Conservation (phyloP, 2,888 invertebrate species). For the Trimorus sp. region DNA sequence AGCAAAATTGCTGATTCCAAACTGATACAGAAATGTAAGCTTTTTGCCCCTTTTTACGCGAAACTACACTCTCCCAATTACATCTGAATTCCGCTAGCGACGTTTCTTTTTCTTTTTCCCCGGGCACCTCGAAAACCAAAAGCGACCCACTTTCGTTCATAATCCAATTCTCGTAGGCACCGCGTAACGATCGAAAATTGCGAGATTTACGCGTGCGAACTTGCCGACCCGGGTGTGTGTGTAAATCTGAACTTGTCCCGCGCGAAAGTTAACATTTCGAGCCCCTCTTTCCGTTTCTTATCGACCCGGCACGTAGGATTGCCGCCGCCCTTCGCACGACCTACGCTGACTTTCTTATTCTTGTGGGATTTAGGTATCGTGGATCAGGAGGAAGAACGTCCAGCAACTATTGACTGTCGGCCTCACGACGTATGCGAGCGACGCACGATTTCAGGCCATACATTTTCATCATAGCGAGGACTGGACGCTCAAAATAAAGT, state of each 20-base stretch:
- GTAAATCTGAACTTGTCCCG: neutral
- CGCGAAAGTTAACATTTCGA: slow-evolving; percentile 29
- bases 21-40: too few relatives aligned
- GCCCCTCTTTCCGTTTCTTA: slow-evolving; percentile 32
- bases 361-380: slow-evolving; percentile 86
- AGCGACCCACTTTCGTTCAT: too few relatives aligned
- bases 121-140: too few relatives aligned
- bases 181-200: too few relatives aligned
- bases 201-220: too few relatives aligned
- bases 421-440: slow-evolving; percentile 93
- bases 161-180: too few relatives aligned
- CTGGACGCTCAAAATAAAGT: slow-evolving; percentile 95
- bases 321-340: slow-evolving; percentile 32
- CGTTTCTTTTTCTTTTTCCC: too few relatives aligned
- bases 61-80: too few relatives aligned
- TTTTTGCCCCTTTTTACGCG: too few relatives aligned
- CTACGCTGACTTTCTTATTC: slow-evolving; percentile 40
- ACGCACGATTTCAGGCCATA: slow-evolving; percentile 92
- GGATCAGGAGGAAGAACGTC: slow-evolving; percentile 90
- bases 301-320: slow-evolving; percentile 31
- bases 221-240: too few relatives aligned
- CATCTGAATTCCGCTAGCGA: too few relatives aligned
- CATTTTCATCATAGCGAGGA: slow-evolving; percentile 95
- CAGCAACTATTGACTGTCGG: slow-evolving; percentile 92
- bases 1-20: too few relatives aligned